A percentile compares a stretch with the other conserved stretches of the same genome.
These are phyloP conservation scores for Ctenosaura bakeri DNA, from an alignment of 2,797 vertebrate species.

Conservation along the genomic window DNA sequence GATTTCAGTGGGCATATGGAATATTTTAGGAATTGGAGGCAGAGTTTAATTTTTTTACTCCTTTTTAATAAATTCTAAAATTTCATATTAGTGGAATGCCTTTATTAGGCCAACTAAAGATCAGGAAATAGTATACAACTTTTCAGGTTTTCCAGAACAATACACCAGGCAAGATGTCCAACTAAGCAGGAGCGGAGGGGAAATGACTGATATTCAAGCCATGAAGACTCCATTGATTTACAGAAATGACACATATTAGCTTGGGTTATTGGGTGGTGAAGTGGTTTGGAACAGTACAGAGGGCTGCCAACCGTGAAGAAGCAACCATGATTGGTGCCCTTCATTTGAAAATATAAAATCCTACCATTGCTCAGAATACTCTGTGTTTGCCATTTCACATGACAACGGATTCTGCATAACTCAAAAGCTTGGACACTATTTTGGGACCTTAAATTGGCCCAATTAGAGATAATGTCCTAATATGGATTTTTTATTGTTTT, in stretches of 20 bases:
- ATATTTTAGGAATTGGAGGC: background rate
- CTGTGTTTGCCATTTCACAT: background rate
- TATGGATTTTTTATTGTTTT: background rate
- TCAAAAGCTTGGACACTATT: background rate
- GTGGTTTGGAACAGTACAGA: no score
- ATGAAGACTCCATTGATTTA: background rate
- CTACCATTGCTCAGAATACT: background rate
- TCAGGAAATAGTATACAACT: background rate
- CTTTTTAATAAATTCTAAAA: no score
- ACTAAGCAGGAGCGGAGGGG: background rate
- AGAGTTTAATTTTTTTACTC: background rate
- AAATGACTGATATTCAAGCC: background rate
- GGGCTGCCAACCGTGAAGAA: background rate
- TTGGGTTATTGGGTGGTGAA: no score
- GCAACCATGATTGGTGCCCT: background rate
- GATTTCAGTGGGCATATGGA: background rate
- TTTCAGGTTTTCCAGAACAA: background rate
- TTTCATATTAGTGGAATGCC: background rate
- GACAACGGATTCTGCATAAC: background rate
- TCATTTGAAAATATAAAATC: background rate
- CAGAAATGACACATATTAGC: no score
- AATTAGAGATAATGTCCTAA: background rate
- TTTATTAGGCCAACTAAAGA: background rate
- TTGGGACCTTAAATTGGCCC: background rate
- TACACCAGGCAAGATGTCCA: background rate